Base-by-base conservation (phyloP, 2,797 vertebrate species). In the Fistularia tabacaria region DNA sequence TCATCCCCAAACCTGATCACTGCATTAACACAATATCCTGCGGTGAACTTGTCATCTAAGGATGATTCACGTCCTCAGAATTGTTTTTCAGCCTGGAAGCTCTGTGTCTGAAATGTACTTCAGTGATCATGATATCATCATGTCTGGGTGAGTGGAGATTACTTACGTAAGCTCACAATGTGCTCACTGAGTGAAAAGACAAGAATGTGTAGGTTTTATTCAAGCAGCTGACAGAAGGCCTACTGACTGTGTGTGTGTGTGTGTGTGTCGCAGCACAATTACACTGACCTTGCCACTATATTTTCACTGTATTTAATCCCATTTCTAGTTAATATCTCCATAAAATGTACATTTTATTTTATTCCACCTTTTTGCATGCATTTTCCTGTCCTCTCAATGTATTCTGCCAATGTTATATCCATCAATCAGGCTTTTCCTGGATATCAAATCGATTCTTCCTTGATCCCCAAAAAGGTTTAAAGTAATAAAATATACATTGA, bases 91-190 rank as follows among this genome's bases (percentile, higher is more conserved):
- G 63, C 55, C 47, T 62, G 13, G 6, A 40, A 67, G 59, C 45
- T 48, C 49, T 14, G 40, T 3, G 47, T 25, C 25, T 25, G 10
- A 47, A 39, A 51, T 52, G 14, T 45, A 53, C 54, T 49, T 14
- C 37, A 45, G 41, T 6, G 9, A 45, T 14, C 64, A 62, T 58
- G 56, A 53, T 57, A 51, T 62, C 52, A 56, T 49, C 47, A 14
- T 14, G 39, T 57, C 51, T 9, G 51, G 51, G 3, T 64, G 57
- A 59, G 41, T 10, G 54, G 51, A 52, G 59, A 56, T 62, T 48
- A 56, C 57, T 64, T 60, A 57, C 36, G 36, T 46, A 66, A 64
- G 51, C n/a, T 56, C 43, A 8, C 15, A 51, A 48, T 15, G 38
- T 42, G 48, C 25, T 52, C 3, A 11, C 7, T n/a, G 40, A 51